Percentiles rank a stretch among this genome's conserved stretches.
Conservation (phyloP, 30 jellyfish, hydroid and myxozoan species). For the Mastigias papua region DNA sequence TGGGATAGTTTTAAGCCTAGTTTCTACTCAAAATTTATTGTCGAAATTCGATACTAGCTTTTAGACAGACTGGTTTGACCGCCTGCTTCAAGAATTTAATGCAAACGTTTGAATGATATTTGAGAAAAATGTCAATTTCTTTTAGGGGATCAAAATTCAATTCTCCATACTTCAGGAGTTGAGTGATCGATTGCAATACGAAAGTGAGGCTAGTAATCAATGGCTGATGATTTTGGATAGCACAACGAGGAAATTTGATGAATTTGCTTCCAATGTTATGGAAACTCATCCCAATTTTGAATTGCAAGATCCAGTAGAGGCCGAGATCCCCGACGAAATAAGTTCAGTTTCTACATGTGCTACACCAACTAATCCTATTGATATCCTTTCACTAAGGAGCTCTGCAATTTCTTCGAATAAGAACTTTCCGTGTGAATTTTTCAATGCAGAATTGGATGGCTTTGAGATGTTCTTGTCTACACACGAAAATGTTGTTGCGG, state of each 20-base stretch:
- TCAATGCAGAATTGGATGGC: slow-evolving; percentile 49
- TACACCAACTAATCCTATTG: slow-evolving; percentile 17
- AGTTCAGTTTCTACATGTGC: slow-evolving; percentile 52
- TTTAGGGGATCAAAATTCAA: slow-evolving; percentile 26
- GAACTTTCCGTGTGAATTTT: slow-evolving; percentile 47
- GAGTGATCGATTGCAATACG: background rate
- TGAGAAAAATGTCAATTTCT: no score
- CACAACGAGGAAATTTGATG: background rate
- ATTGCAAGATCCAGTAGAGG: slow-evolving; percentile 14
- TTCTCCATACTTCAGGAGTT: background rate
- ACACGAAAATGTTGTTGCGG: slow-evolving; percentile 38
- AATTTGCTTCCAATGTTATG: slow-evolving; percentile 1
- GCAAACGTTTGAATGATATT: no score
- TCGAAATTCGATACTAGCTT: no score
- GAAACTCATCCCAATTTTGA: slow-evolving; percentile 26
- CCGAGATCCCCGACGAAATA: slow-evolving; percentile 54
- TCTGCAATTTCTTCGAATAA: background rate
- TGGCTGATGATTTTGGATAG: background rate
- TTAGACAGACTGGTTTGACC: no score
- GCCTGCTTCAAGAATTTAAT: no score
- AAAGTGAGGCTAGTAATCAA: background rate
- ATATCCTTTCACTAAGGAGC: background rate
- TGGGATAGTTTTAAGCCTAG: no score
- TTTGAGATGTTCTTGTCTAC: slow-evolving; percentile 50
- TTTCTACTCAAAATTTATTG: no score